Conservation (phyloP, 2,797 vertebrate species). For the Hypotaenidia philippensis region DNA sequence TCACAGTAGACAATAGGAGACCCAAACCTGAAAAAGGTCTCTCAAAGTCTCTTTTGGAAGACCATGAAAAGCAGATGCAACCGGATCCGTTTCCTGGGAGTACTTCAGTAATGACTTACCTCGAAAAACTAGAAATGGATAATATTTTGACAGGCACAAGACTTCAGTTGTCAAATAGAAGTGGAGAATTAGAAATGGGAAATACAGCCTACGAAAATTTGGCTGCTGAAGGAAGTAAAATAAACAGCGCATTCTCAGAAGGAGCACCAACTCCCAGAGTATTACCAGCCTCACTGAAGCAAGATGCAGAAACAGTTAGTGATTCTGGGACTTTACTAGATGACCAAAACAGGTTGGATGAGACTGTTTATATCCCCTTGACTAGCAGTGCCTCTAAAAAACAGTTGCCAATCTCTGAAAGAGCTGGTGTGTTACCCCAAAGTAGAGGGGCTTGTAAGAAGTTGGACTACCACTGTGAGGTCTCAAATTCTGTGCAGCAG, state of each 20-base stretch:
- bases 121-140: conserved; percentile 80
- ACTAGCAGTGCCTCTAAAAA: conserved; percentile 71
- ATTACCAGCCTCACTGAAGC: background rate
- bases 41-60: conserved; percentile 80
- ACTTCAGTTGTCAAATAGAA: background rate
- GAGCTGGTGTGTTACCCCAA: conserved; percentile 11
- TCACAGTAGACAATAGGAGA: conserved; percentile 71
- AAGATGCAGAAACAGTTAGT: conserved; percentile 47
- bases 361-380: conserved; percentile 82
- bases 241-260: background rate
- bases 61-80: conserved; percentile 81
- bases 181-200: background rate
- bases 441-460: background rate
- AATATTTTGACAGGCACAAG: conserved; percentile 19
- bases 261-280: background rate
- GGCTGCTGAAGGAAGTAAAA: conserved; percentile 15
- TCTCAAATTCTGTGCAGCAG: conserved; percentile 7
- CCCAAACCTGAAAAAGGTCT: conserved; percentile 74
- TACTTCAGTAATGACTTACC: conserved; percentile 82
- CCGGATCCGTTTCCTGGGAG: conserved; percentile 58
- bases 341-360: conserved; percentile 70
- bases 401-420: conserved; percentile 5
- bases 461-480: background rate
- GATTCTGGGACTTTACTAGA: conserved; percentile 63
- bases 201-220: conserved; percentile 15